Evolutionary conservation across 2,797 vertebrate genomes (phyloP), one percentile per base, ranked within the genome.

Genomic region (Hyperoplus lanceolatus): DNA sequence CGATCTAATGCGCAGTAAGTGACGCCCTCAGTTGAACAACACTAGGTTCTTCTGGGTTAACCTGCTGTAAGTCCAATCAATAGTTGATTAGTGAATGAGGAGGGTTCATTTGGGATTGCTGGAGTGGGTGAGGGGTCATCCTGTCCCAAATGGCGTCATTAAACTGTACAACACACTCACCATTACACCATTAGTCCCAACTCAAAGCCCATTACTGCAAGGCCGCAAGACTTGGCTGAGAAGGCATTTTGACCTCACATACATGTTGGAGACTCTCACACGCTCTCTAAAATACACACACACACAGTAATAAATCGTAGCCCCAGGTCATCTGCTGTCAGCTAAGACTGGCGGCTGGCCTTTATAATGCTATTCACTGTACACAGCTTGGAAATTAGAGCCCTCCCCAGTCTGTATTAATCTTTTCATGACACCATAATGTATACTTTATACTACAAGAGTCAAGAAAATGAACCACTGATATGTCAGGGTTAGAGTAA

Each of bases 111-210:
- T 58, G 60, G 54, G 48, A 48, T 73, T 8, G 16, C 42, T 42
- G 58, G 56, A 55, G 81, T 45, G 75, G 79, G 70, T 41, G 57
- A 59, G 75, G 80, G 79, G 65, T 57, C 18, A 15, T 41, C 57
- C 21, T 54, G 71, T 92, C 91, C 86, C 91, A 88, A 43, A 77
- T 70, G 79, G 79, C 89, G 86, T 92, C 86, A 90, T 94, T 93
- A 93, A 88, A 88, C 49, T 55, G 80, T 49, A 39, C 48, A 84
- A 80, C 73, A 77, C 77, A 71, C 82, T 81, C 81, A 71, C 82
- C 77, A 84, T 77, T 69, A 84, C 46, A 21, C 86, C 81, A 91
- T 92, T 90, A 89, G 90, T 84, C 85, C 84, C 68, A 65, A 21
- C 21, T 21, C 74, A 77, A 82, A 73, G 86, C 82, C 87, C 60